Conservation (phyloP, 2,113 vertebrate genomes). For the Xenus cinereus region DNA sequence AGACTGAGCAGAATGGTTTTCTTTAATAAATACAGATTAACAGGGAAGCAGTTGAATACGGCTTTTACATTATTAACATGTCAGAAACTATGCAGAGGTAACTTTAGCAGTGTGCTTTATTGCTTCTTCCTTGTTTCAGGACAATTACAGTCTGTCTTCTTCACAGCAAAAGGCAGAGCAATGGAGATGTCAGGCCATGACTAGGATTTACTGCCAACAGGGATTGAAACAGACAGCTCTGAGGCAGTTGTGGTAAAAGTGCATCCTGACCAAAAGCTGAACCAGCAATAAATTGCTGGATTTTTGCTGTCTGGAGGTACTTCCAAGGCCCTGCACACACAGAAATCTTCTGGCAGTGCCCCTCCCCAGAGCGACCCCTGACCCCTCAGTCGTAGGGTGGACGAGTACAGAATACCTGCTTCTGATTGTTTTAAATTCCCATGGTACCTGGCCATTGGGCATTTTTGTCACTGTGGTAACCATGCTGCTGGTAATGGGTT, state of each 20-base stretch:
- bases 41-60: neutral
- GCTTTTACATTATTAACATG: neutral
- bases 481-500: neutral
- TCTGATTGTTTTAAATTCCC: neutral
- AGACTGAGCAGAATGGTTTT: neutral
- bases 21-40: neutral
- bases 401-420: rapidly evolving
- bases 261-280: neutral
- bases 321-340: neutral
- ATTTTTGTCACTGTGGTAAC: rapidly evolving
- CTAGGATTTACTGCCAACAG: neutral
- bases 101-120: neutral
- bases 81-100: neutral
- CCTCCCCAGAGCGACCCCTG: neutral
- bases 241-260: neutral
- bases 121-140: neutral
- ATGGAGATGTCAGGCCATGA: neutral
- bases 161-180: neutral
- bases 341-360: neutral
- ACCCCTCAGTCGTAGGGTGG: no score
- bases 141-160: neutral
- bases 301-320: neutral
- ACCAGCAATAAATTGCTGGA: neutral
- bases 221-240: neutral
- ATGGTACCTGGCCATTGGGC: rapidly evolving